Percentiles rank a stretch among this genome's conserved stretches.
Evolutionary conservation across 2,797 vertebrate genomes (phyloP).

Genomic region (Mus minutoides): DNA sequence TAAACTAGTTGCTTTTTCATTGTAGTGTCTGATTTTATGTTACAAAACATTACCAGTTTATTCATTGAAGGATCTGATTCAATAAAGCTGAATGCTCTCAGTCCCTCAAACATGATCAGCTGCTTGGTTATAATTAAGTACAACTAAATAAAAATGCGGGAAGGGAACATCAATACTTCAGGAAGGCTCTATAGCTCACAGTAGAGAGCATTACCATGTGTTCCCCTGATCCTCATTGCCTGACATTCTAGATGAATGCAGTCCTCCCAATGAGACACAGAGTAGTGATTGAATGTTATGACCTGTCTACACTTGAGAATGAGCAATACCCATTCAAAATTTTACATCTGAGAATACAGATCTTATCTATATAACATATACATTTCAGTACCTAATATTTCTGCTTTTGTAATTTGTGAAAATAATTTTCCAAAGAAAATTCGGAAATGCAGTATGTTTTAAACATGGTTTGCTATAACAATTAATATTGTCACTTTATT

Average conservation of each 20-base stretch:
- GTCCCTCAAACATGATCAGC: not conserved
- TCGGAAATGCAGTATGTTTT: not conserved
- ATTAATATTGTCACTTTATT: not conserved
- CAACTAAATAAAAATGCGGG: not conserved
- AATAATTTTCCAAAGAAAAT: not conserved
- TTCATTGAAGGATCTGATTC: not conserved
- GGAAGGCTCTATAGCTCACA: not conserved
- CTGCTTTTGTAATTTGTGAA: not conserved
- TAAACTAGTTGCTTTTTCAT: not conserved
- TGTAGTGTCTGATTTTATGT: not conserved
- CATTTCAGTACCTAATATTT: not conserved
- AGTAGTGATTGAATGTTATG: not conserved
- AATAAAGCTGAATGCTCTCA: not conserved
- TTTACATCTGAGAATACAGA: not conserved
- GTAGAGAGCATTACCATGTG: not conserved
- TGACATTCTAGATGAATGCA: not conserved
- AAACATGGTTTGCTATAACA: not conserved
- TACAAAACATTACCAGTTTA: not conserved
- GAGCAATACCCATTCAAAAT: not conserved
- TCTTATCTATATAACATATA: not conserved
- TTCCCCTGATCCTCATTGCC: not conserved
- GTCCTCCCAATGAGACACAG: not conserved
- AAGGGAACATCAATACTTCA: not conserved
- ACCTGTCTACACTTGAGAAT: not conserved
- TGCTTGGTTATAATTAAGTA: not conserved